Evolutionary conservation across 2,888 invertebrate species (phyloP), one percentile per base, ranked within the genome.

Genomic region (Cephus pulcher): DNA sequence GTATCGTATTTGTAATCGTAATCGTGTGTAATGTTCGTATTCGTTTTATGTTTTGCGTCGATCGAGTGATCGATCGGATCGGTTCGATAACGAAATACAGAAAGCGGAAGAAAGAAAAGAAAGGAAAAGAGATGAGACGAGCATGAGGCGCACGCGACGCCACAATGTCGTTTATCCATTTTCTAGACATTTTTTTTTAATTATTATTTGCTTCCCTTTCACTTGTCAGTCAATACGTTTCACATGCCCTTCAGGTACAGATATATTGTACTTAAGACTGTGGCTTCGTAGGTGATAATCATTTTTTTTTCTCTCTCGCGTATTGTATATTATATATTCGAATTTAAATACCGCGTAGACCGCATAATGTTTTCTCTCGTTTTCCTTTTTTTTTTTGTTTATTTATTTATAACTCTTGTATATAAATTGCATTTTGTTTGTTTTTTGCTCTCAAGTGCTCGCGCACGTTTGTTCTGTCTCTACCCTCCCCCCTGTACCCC

Each of bases 211-310:
- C 40, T 23, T 9, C 9, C 4, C 23, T 56, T 23, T 56, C 40
- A 56, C 40, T 23, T 56, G 23, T 56, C 40, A 56, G 9, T 56
- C 40, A 56, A 56, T 23, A 23, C 40, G 23, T 56, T 56, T 56
- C 40, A 82, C 80, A 85, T 87, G 84, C 84, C 82, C 87, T 88
- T 80, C 86, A 86, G 86, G 82, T 87, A 88, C 88, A 88, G 88
- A 88, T 87, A 89, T 85, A 84, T 88, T 84, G 90, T 90, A 90
- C 89, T 90, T 89, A 89, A 90, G 86, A 87, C 87, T 87, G 88
- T 86, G 86, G 86, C 86, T 87, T 88, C 82, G 81, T 86, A 84
- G 84, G 83, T 82, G 85, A 81, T 84, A 84, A 83, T 85, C 76
- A 76, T 69, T 78, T 74, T 74, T 74, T 75, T 76, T 77, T 34